These are phyloP conservation scores for Lasioglossum baleicum DNA, from an alignment of 1,140 invertebrate species.

Conservation along the genomic window DNA sequence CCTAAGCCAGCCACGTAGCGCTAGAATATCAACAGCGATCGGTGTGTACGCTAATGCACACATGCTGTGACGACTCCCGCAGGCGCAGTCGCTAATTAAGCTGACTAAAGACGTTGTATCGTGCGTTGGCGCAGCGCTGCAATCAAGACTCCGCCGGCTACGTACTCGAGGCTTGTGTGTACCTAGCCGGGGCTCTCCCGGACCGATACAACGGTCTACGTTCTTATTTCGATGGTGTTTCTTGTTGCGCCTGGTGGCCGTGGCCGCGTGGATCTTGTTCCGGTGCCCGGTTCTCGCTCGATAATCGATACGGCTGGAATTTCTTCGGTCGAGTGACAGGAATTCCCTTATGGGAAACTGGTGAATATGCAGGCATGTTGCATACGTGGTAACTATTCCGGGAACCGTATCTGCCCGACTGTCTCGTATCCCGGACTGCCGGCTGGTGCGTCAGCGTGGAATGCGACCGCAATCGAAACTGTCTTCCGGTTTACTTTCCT, in stretches of 20 bases:
- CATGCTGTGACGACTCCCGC: not conserved
- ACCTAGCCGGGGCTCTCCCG: too few species aligned
- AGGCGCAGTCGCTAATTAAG: slow-evolving; percentile 26
- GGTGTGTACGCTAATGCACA: slow-evolving; percentile 12
- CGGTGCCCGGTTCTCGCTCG: not conserved
- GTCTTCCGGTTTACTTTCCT: slow-evolving; percentile 36
- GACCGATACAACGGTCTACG: too few species aligned
- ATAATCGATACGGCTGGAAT: slow-evolving; percentile 36
- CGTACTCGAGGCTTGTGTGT: not conserved
- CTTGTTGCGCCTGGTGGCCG: too few species aligned
- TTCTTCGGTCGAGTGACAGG: slow-evolving; percentile 44
- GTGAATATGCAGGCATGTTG: slow-evolving; percentile 47
- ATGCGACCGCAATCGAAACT: slow-evolving; percentile 38
- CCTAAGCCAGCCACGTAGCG: not conserved
- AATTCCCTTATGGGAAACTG: slow-evolving; percentile 44
- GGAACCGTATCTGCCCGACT: slow-evolving; percentile 35
- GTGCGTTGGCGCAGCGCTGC: not conserved
- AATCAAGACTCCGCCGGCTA: not conserved
- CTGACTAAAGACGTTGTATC: slow-evolving; percentile 22
- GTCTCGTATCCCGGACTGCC: slow-evolving; percentile 30
- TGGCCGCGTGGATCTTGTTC: too few species aligned
- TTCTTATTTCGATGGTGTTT: not conserved
- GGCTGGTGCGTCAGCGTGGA: slow-evolving; percentile 37
- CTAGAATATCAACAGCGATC: slow-evolving; percentile 7
- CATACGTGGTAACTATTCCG: slow-evolving; percentile 42